phyloP scores from a whole-genome alignment of 2,797 vertebrate species.

The Furcifer pardalis region DNA sequence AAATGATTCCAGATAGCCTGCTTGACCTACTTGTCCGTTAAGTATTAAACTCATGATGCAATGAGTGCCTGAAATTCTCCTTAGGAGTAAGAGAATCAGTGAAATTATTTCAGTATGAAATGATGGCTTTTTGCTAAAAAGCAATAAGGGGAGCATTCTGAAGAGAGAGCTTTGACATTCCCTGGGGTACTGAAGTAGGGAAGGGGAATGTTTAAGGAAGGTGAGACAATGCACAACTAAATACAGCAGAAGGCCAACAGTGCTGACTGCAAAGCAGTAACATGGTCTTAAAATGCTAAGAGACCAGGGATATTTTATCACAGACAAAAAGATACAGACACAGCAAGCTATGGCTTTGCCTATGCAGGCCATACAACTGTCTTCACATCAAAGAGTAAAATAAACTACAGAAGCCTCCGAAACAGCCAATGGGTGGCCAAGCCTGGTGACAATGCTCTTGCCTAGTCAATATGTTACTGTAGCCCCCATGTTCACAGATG shows the following conservation, averaged over 20 bases:
- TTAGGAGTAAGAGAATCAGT: rapidly evolving
- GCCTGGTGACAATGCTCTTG: neutral
- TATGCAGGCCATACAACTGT: neutral
- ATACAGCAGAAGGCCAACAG: neutral
- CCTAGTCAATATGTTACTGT: neutral
- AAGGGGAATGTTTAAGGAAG: neutral
- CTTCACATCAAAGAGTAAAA: neutral
- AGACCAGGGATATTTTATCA: neutral
- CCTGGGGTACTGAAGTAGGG: neutral
- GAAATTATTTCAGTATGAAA: rapidly evolving
- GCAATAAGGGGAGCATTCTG: neutral
- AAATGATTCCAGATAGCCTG: rapidly evolving
- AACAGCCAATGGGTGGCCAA: neutral
- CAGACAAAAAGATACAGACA: too few species aligned
- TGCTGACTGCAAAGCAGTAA: neutral
- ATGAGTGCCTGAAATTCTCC: neutral
- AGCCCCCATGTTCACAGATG: neutral
- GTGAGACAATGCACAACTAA: neutral
- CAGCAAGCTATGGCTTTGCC: neutral
- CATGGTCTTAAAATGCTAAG: neutral
- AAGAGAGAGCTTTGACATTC: neutral
- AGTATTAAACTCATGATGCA: rapidly evolving
- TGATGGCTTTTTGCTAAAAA: neutral
- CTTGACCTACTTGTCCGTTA: neutral
- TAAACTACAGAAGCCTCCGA: neutral